phyloP scores from a whole-genome alignment of 2,113 vertebrate species.

The Chaenogobius annularis region DNA sequence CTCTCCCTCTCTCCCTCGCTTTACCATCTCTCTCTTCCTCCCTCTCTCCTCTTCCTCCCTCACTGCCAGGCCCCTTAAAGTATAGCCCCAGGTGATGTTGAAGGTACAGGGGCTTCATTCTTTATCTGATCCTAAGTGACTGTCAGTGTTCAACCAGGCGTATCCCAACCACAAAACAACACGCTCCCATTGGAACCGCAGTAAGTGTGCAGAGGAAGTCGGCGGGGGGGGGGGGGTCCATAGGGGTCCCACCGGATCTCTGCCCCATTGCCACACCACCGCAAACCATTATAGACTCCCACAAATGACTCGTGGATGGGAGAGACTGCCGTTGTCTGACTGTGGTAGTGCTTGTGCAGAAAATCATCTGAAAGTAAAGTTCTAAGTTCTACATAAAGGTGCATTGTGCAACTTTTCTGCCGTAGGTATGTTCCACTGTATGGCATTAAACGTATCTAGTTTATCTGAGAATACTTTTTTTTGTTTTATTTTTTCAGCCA shows the following conservation, averaged over 20 bases:
- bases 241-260: conserved; percentile 52
- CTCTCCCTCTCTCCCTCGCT: background rate
- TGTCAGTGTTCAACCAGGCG: conserved; percentile 61
- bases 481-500: too few species aligned
- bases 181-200: conserved; percentile 38
- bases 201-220: conserved; percentile 34
- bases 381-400: too few species aligned
- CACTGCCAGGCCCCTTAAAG: background rate
- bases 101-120: conserved; percentile 45
- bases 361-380: too few species aligned
- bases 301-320: conserved; percentile 54
- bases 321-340: conserved; percentile 33
- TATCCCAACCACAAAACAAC: conserved; percentile 46
- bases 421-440: background rate
- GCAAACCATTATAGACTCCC: conserved; percentile 49
- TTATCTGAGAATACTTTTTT: too few species aligned
- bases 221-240: background rate
- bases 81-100: conserved; percentile 31
- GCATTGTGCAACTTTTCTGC: background rate
- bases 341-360: too few species aligned
- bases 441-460: background rate
- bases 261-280: conserved; percentile 54
- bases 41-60: background rate
- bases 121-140: conserved; percentile 68
- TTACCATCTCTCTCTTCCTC: background rate